Base-by-base conservation (phyloP, 2,113 vertebrate species). In the Nothobranchius kuhntae region DNA sequence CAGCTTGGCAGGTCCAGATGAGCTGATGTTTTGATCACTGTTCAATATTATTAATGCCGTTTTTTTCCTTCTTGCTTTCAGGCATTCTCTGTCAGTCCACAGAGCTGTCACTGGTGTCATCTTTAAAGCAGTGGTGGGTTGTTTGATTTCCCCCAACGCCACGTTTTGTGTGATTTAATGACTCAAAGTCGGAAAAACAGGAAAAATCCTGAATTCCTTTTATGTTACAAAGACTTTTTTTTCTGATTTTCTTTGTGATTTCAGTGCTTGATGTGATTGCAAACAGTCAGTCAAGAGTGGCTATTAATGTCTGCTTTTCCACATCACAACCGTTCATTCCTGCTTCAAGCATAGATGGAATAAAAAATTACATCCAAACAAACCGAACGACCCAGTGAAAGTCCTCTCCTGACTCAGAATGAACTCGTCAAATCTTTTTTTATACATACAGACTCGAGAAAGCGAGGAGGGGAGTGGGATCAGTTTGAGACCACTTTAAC, bases 401-500 rank as follows among this genome's bases (percentile, higher is more conserved):
- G 74, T 79, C 86, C 62, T 65, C 62, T 64, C 64, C 67, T 42
- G 51, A 78, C 69, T 70, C 56, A 71, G 53, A 7, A 40, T 77
- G 77, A 84, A 75, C 72, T 76, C 70, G 44, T 72, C 8, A 14
- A 71, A 40, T 30, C 30, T 71, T 30, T 4, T 81, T 77, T 56
- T 66, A 35, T 46, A 21, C 42, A 63, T 75, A 81, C 73, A 59
- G 70, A 66, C 74, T 78, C 82, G 78, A 84, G 77, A 87, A 73
- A 78, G 77, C 81, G 76, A 68, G 68, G 58, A 51, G n/a, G n/a
- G n/a, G 9, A n/a, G 77, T 67, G 80, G 82, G 54, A 74, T 82
- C 78, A 51, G 38, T 68, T 76, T 83, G 48, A 61, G 36, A 52
- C 73, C 71, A 77, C 77, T 80, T 73, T 80, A 69, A 82, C 67